Evolutionary conservation across 2,888 invertebrate genomes (phyloP).

Genomic region (Zeuzera pyrina): DNA sequence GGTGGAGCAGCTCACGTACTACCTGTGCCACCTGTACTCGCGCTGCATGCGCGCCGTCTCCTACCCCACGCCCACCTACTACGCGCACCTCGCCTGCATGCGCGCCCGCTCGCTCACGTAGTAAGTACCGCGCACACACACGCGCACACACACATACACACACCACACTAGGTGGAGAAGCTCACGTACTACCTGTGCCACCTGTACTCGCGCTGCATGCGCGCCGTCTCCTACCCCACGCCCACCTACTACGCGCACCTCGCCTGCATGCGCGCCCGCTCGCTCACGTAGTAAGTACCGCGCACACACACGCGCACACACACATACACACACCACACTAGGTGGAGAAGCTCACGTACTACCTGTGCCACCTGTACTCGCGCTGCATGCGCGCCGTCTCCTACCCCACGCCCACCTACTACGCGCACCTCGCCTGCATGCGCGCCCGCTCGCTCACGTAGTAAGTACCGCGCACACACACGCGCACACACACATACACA

Average conservation of each 20-base stretch:
- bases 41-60: conserved; percentile 88
- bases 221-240: conserved; percentile 89
- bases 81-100: conserved; percentile 89
- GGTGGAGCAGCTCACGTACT: conserved; percentile 85
- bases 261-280: conserved; percentile 81
- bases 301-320: too few relatives aligned
- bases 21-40: conserved; percentile 88
- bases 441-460: conserved; percentile 73
- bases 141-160: too few relatives aligned
- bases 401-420: conserved; percentile 90
- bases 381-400: conserved; percentile 88
- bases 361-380: conserved; percentile 88
- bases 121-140: too few relatives aligned
- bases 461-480: too few relatives aligned
- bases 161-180: conserved; percentile 84
- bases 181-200: conserved; percentile 89
- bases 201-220: conserved; percentile 86
- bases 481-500: too few relatives aligned
- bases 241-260: conserved; percentile 92
- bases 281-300: conserved; percentile 66
- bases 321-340: too few relatives aligned
- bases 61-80: conserved; percentile 90
- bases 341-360: conserved; percentile 85
- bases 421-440: conserved; percentile 89
- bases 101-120: conserved; percentile 73